Base-by-base conservation (phyloP, 2,113 vertebrate genomes). In the Spizaetus ornatus region DNA sequence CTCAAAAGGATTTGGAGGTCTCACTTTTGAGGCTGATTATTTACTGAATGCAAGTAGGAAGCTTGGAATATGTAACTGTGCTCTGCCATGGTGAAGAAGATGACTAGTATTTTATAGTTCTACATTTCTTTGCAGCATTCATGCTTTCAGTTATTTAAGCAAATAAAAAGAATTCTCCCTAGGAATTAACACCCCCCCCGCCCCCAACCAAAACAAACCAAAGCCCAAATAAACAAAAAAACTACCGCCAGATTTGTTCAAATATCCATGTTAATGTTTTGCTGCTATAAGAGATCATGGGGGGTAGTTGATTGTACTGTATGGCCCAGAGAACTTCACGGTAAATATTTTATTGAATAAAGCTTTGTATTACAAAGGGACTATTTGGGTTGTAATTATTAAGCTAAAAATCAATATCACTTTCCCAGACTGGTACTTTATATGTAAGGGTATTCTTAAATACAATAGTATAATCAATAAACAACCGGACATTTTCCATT, bases 381-480 rank as follows among this genome's bases (percentile, higher is more conserved):
- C 81, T 91, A 12, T 85, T 97, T 1, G 1, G 53, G 74, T 90
- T 91, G 93, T 89, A 97, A 96, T 97, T 94, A 95, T 95, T 94
- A 97, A 87, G 86, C 84, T 91, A 70, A 96, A 96, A 97, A 16
- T 97, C 96, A 94, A 97, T 97, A 95, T 89, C 70, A 29, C 78
- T 96, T 96, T 96, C 78, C 91, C 91, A 97, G 91, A 31, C 88
- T 55, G 53, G 83, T 85, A 67, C 86, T 95, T 95, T 79, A 82
- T 91, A 53, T 79, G 93, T 77, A 55, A 94, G 84, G 18, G 27
- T 95, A 77, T 93, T 97, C 86, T 97, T 95, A 95, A 97, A 85
- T 93, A 93, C 89, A 89, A 92, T 87, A 45, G 74, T n/a, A 36
- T 82, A 96, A 97, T 97, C 97, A 93, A 97, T 97, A 96, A 96